These are phyloP conservation scores for Andrena praecox DNA, from an alignment of 2,888 invertebrate genomes.

Conservation along the genomic window DNA sequence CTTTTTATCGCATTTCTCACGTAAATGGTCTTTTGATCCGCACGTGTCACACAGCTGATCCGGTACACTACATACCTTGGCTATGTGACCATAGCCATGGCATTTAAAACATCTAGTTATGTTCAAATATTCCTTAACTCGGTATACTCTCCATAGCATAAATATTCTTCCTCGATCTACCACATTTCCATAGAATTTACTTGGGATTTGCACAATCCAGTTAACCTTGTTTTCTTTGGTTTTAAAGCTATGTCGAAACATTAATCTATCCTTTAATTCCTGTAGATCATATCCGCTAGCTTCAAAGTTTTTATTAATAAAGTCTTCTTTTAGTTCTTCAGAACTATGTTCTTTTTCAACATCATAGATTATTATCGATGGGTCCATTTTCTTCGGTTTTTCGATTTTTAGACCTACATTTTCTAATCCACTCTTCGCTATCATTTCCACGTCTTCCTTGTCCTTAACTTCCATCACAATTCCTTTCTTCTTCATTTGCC, in stretches of 20 bases:
- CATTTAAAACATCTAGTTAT: background rate
- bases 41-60: constrained; percentile 15
- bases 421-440: too few species aligned
- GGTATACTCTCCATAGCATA: background rate
- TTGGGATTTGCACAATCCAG: constrained; percentile 13
- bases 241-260: background rate
- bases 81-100: background rate
- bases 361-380: constrained; percentile 14
- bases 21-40: constrained; percentile 1
- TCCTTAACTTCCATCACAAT: background rate
- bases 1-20: too few species aligned
- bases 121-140: background rate
- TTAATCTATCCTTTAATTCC: background rate
- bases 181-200: background rate
- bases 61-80: background rate
- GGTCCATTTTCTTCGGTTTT: constrained; percentile 1
- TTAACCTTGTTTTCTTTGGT: constrained; percentile 6
- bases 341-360: background rate
- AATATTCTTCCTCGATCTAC: background rate
- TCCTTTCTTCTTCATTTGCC: constrained; percentile 7
- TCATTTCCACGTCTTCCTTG: background rate
- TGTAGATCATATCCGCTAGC: background rate
- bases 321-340: constrained; percentile 5
- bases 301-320: constrained; percentile 3
- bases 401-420: background rate